Percentiles rank a stretch among this genome's conserved stretches.
These are phyloP conservation scores for Gadopsis bispinosus DNA, from an alignment of 2,797 vertebrate species.

Conservation along the genomic window DNA sequence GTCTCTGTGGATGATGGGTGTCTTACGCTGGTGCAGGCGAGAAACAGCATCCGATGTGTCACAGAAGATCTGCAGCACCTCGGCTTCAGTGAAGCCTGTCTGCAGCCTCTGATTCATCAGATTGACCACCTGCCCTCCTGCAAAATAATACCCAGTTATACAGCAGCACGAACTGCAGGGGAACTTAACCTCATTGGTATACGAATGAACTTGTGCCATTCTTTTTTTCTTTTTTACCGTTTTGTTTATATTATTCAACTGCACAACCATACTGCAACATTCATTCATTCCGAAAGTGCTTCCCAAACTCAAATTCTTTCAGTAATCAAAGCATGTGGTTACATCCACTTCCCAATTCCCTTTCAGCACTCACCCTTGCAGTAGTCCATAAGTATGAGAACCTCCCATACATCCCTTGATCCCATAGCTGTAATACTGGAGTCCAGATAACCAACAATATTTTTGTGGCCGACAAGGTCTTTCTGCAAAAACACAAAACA, in stretches of 20 bases:
- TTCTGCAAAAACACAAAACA: slow-evolving; percentile 81
- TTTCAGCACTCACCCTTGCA: slow-evolving; percentile 89
- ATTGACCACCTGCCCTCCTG: slow-evolving; percentile 98
- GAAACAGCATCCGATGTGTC: slow-evolving; percentile 96
- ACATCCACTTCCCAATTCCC: neutral
- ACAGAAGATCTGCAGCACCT: slow-evolving; percentile 98
- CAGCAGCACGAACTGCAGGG: neutral
- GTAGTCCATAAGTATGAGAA: slow-evolving; percentile 98
- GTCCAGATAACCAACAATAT: slow-evolving; percentile 97
- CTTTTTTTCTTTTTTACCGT: neutral
- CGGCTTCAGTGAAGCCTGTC: slow-evolving; percentile 93
- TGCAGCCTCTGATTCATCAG: slow-evolving; percentile 98
- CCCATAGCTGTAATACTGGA: slow-evolving; percentile 94
- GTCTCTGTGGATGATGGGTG: slow-evolving; percentile 94
- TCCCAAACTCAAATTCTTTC: neutral
- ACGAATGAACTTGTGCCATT: neutral
- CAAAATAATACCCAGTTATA: slow-evolving; percentile 32
- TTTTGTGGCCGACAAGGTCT: slow-evolving; percentile 96
- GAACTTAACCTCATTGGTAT: neutral
- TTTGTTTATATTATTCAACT: slow-evolving; percentile 6
- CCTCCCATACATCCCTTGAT: slow-evolving; percentile 96
- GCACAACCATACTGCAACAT: neutral
- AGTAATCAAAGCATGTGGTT: neutral
- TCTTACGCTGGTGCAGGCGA: slow-evolving; percentile 94
- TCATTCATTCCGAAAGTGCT: neutral